Evolutionary conservation across 2,888 invertebrate species (phyloP), one percentile per base, ranked within the genome.

Genomic region (Megalurothrips usitatus): DNA sequence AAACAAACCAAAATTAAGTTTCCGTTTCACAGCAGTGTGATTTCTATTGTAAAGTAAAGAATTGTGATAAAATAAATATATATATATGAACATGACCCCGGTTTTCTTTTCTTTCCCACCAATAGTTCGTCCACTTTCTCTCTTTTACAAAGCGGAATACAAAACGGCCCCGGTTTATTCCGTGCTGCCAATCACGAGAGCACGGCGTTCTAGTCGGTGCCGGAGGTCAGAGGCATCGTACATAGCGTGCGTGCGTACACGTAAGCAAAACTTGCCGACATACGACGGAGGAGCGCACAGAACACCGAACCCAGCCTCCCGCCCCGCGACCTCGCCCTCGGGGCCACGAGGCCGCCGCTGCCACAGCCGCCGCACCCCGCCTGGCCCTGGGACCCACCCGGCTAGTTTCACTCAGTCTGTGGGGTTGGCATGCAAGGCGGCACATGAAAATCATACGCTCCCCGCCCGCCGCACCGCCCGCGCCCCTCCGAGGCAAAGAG

Each of bases 11-110:
- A 17, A 58, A 6, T 17, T 14, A 58, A 68, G 19, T 23, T 23
- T 68, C 68, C 23, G 11, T n/a, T n/a, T 68, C 23, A 68, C n/a
- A n/a, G 23, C n/a, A 68, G 23, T 23, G 68, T 68, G 23, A 68
- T 23, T 23, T 23, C 23, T 23, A 23, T 23, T 68, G 68, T 68
- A 68, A 68, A n/a, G 11, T 68, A 68, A 19, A 68, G n/a, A 68
- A 68, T 68, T 68, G 68, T 68, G 68, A 68, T 68, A 68, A 68
- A 68, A 23, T 68, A 68, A 23, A 68, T 68, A 23, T 68, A 68
- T 23, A 68, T 23, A 23, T 11, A 68, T 23, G 23, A 68, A 23
- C 23, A n/a, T 9, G 23, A 23, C 23, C 9, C n/a, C 9, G 8
- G 19, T 68, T 23, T 68, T 11, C 23, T 23, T 23, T 11, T 23